phyloP scores from a whole-genome alignment of 2,888 invertebrate genomes.

The Mechanitis messenoides region DNA sequence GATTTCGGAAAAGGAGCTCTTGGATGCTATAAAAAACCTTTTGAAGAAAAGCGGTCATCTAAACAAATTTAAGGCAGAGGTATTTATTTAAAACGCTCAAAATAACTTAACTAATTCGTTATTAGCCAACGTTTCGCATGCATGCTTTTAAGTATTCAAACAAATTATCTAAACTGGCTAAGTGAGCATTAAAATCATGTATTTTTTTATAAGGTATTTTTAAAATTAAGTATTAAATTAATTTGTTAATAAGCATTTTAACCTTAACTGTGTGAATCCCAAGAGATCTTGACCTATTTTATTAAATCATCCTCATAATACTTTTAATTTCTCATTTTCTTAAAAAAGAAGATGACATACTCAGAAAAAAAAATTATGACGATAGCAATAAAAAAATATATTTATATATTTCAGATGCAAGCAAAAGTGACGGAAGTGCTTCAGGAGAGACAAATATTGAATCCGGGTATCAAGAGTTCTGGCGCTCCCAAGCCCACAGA shows the following conservation, averaged over 20 bases:
- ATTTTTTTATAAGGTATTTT: too few species aligned
- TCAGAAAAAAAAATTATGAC: too few species aligned
- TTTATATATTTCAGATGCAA: constrained; percentile 46
- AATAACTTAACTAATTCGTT: constrained; percentile 14
- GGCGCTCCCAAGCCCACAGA: constrained; percentile 46
- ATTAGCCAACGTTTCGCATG: neutral
- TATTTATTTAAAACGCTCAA: constrained; percentile 30
- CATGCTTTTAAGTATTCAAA: too few species aligned
- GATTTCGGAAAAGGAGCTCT: constrained; percentile 58
- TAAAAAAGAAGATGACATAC: too few species aligned
- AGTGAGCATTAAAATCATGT: too few species aligned
- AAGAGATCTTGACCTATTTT: too few species aligned
- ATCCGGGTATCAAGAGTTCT: constrained; percentile 33
- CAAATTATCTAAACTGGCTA: too few species aligned
- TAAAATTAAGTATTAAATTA: too few species aligned
- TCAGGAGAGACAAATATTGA: constrained; percentile 43
- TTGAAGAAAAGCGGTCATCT: constrained; percentile 60
- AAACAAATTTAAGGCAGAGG: constrained; percentile 67
- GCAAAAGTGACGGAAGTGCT: constrained; percentile 61
- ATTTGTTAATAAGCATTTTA: too few species aligned
- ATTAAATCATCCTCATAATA: too few species aligned
- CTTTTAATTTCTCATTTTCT: too few species aligned
- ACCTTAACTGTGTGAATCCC: too few species aligned
- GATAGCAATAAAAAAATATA: neutral
- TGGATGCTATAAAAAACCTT: constrained; percentile 60